Evolutionary conservation across 1,140 invertebrate genomes (phyloP).

Genomic region (Drosophila ambigua): DNA sequence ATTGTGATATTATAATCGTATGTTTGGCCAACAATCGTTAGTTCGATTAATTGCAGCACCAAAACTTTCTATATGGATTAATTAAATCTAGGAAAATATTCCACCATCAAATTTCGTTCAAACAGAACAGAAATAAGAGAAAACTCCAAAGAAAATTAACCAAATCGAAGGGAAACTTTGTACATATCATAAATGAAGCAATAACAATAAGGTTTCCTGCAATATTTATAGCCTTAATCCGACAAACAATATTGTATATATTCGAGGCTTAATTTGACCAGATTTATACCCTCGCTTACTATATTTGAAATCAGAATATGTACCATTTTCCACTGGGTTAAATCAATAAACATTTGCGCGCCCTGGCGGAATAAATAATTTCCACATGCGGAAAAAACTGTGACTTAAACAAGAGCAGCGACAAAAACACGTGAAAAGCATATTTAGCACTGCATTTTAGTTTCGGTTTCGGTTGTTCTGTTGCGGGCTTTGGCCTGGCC

Average conservation of each 20-base stretch:
- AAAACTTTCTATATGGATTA: no score
- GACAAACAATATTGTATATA: background rate
- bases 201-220: background rate
- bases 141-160: no score
- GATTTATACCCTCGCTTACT: background rate
- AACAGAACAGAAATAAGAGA: no score
- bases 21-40: no score
- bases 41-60: no score
- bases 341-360: slow-evolving; percentile 43
- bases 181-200: no score
- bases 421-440: slow-evolving; percentile 27
- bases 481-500: slow-evolving; percentile 31
- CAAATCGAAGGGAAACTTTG: no score
- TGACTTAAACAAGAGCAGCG: slow-evolving; percentile 26
- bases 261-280: no score
- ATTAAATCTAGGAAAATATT: no score
- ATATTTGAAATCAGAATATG: slow-evolving; percentile 16
- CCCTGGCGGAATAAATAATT: slow-evolving; percentile 36
- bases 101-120: no score
- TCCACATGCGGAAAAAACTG: background rate
- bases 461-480: background rate
- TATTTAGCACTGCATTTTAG: slow-evolving; percentile 54
- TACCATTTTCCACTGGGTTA: slow-evolving; percentile 30
- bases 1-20: no score
- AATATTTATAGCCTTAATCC: background rate